These are phyloP conservation scores for Hypena proboscidalis DNA, from an alignment of 2,888 invertebrate species.

Conservation along the genomic window DNA sequence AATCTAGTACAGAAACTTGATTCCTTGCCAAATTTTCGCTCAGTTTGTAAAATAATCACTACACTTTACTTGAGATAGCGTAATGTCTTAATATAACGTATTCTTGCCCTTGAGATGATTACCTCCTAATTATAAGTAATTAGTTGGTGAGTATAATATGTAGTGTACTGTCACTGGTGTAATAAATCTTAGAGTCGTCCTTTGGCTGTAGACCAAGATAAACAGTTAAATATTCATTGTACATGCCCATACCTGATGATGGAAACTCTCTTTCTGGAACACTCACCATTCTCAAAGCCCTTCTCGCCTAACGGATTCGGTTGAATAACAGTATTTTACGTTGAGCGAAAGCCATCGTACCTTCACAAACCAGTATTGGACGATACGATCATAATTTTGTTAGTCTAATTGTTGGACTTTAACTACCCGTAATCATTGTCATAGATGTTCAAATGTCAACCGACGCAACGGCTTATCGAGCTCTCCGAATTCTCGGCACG, in stretches of 20 bases:
- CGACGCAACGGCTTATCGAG: no score
- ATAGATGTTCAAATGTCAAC: no score
- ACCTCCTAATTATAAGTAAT: constrained; percentile 52
- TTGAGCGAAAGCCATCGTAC: no score
- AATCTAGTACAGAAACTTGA: constrained; percentile 25
- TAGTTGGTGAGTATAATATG: constrained; percentile 46
- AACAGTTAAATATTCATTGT: constrained; percentile 58
- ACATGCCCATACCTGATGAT: constrained; percentile 55
- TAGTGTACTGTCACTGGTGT: constrained; percentile 56
- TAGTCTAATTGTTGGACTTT: no score
- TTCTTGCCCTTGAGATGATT: constrained; percentile 42
- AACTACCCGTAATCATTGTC: no score
- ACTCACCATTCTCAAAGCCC: constrained; percentile 13
- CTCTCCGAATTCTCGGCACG: no score
- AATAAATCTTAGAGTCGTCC: constrained; percentile 49
- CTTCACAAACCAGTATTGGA: no score
- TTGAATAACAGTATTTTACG: no score
- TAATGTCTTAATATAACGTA: constrained; percentile 15
- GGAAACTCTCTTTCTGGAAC: constrained; percentile 56
- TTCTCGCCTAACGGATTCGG: no score
- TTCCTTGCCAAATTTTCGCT: constrained; percentile 31
- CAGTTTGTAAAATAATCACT: constrained; percentile 32
- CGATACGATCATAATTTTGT: no score
- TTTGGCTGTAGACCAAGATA: constrained; percentile 70
- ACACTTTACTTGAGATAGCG: constrained; percentile 29